Evolutionary conservation across 2,888 invertebrate genomes (phyloP), one percentile per base, ranked within the genome.

Genomic region (Drosophila histrio): DNA sequence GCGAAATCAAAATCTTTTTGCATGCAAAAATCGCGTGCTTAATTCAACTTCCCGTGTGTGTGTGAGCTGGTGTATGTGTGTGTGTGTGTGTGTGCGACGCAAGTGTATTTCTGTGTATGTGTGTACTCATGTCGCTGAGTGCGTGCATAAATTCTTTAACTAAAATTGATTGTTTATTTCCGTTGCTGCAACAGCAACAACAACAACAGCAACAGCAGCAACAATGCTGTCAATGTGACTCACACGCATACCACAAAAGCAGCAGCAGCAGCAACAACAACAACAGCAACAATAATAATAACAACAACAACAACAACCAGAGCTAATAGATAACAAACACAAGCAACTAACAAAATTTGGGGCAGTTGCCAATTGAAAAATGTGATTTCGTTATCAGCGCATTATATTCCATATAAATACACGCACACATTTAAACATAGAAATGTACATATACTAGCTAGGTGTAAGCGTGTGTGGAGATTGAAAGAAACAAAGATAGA

Each of bases 161-260:
- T 85, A 74, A 87, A 87, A 85, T 85, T 85, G 87, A 85, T 85
- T 85, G 85, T 85, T 85, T 85, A 85, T 87, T 85, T 85, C 85
- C 85, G 85, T 76, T 73, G 79, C 62, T 68, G 72, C 83, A 64
- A 53, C 70, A 72, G 54, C 74, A 77, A 22, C 60, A 65, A 21
- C 65, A 66, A 5, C 52, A 65, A 32, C 56, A 59, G 43, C 61
- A 62, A 41, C 62, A 64, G 43, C 58, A 64, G 46, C 62, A 70
- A 64, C 67, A 66, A 57, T 57, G 68, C 58, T 72, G 72, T 59
- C 56, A 46, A 73, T 68, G 72, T 59, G 72, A 76, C 69, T 72
- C 63, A 77, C 60, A 67, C 30, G 30, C 56, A 67, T 34, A 54
- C 49, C 67, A 50, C 49, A 67, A 44, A 30, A 15, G 17, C 32